Evolutionary conservation across 2,113 vertebrate genomes (phyloP), one percentile per base, ranked within the genome.

Genomic region (Peucedramus taeniatus): DNA sequence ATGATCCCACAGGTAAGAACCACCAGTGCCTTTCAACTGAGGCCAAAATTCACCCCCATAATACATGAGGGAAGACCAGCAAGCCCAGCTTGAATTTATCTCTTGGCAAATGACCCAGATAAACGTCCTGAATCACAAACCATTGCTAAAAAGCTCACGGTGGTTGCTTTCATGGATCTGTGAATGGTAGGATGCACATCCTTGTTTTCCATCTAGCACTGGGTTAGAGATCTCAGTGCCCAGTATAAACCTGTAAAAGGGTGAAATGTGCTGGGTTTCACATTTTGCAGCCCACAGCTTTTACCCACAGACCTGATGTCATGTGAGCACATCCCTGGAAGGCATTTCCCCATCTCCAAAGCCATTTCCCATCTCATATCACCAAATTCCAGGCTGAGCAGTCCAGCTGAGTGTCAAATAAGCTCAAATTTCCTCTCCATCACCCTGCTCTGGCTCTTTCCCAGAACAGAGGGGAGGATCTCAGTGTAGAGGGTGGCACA

Each of bases 1-100:
- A 98, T 98, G 98, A 98, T 98, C 49, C 98, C 98, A 8, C 98
- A 98, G 98, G 98, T 98, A 47, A 97, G 98, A 96, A 17, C 10
- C 71, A 39, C n/a, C 24, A 19, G 18, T 2, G 9, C 31, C 12
- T 17, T 39, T 45, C 14, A 35, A 3, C 4, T 2, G 39, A 69
- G 42, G 7, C 7, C 9, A 30, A 49, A 74, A 45, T n/a, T 42
- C 47, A 16, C 4, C 35, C 54, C 12, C 18, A 17, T 2, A 79
- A 42, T 0, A 13, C 56, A 18, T 0, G 22, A 39, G 33, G 35
- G 37, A 51, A 54, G 22, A 30, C 19, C 35, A 54, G 9, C 11
- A 27, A 80, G 30, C 28, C 37, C 33, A 49, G 2, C 15, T 3
- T 6, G 53, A 39, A 35, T 10, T 35, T 33, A 40, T 26, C 35